These are phyloP conservation scores for Corythornis madagascariensis DNA, from an alignment of 2,113 vertebrate genomes.

Conservation along the genomic window DNA sequence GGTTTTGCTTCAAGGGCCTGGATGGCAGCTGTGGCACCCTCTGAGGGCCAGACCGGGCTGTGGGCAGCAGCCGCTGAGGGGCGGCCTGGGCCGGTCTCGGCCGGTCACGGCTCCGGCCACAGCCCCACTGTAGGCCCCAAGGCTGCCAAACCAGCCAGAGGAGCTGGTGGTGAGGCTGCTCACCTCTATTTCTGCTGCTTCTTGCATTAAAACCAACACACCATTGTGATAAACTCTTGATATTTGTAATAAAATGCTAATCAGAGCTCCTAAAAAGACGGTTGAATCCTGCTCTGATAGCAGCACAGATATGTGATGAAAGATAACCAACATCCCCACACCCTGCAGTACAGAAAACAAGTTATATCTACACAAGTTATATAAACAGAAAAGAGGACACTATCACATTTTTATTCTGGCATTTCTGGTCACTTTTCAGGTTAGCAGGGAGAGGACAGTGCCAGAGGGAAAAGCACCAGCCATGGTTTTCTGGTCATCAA, in stretches of 20 bases:
- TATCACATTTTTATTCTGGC: neutral
- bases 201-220: neutral
- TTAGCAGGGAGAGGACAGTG: neutral
- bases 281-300: neutral
- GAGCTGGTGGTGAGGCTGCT: neutral
- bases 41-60: neutral
- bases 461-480: neutral
- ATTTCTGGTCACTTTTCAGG: neutral
- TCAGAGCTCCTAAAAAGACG: neutral
- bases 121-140: neutral
- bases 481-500: neutral
- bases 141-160: neutral
- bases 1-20: neutral
- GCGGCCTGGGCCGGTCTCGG: neutral
- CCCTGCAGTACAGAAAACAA: neutral
- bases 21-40: fast-evolving
- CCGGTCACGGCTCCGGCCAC: too few relatives aligned
- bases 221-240: too few relatives aligned
- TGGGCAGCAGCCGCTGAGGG: neutral
- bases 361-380: neutral
- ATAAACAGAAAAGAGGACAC: neutral
- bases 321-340: neutral
- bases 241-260: neutral
- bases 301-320: neutral
- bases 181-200: fast-evolving